Conservation (phyloP, 2,888 invertebrate species). For the Tachina fera region DNA sequence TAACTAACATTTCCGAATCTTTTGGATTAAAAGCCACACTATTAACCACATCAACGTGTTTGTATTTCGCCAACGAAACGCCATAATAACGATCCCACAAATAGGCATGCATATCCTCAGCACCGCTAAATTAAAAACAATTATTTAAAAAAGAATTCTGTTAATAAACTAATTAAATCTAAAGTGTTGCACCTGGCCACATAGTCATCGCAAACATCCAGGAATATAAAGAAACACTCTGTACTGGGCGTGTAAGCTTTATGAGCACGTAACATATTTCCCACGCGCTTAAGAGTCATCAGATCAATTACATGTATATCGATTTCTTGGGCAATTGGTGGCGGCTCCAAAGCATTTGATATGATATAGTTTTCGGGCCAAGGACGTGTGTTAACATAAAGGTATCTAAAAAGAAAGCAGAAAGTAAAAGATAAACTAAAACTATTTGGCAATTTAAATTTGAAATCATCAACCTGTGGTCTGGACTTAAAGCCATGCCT, state of each 20-base stretch:
- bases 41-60: slow-evolving; percentile 91
- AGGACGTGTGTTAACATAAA: slow-evolving; percentile 92
- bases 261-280: slow-evolving; percentile 90
- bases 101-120: slow-evolving; percentile 92
- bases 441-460: neutral
- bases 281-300: slow-evolving; percentile 89
- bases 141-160: neutral
- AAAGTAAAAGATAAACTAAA: neutral
- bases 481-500: slow-evolving; percentile 93
- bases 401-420: slow-evolving; percentile 84
- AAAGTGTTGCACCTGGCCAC: slow-evolving; percentile 87
- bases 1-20: slow-evolving; percentile 91
- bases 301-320: slow-evolving; percentile 94
- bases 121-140: slow-evolving; percentile 85
- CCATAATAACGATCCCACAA: slow-evolving; percentile 94
- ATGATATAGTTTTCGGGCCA: slow-evolving; percentile 91
- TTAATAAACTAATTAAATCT: neutral
- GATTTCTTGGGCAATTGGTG: slow-evolving; percentile 93
- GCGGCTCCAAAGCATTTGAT: slow-evolving; percentile 90
- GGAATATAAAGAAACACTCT: slow-evolving; percentile 93
- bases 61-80: slow-evolving; percentile 88
- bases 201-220: slow-evolving; percentile 91
- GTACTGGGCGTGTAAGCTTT: slow-evolving; percentile 93
- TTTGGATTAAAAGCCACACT: slow-evolving; percentile 92
- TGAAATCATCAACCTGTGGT: slow-evolving; percentile 85